Base-by-base conservation (phyloP, 1,140 invertebrate genomes). In the Drosophila serrata region DNA sequence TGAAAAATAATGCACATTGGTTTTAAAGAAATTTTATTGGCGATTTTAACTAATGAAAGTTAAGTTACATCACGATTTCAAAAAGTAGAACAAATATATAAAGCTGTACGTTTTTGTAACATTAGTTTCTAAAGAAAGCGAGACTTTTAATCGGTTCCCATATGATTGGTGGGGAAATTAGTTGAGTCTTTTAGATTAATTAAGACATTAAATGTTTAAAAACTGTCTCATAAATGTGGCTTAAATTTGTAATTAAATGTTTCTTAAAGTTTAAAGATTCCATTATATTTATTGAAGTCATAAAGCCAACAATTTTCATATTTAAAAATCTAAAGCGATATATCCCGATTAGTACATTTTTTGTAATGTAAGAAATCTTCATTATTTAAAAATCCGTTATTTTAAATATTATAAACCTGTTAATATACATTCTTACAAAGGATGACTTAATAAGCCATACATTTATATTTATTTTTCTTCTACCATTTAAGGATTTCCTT, bases 1-100 rank as follows among this genome's bases (percentile, higher is more conserved):
- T 27, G 27, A 76, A 65, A 53, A 19, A 22, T 4, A 67, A n/a
- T n/a, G 60, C 45, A 75, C 33, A 33, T n/a, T 64, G 70, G 45
- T 22, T 6, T 33, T 5, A 40, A 35, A 4, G 5, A 1, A 4
- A 29, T 11, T 17, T 33, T 4, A 0, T 9, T 13, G 24, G 15
- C 1, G 0, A 24, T 24, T 46, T 22, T 43, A 1, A 2, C 0
- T 12, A 22, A 0, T 45, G 11, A 13, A 13, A 22, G 0, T 12
- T 4, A 17, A 42, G 9, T 42, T 37, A 15, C 13, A 19, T 11
- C 11, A 4, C 15, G 0, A 4, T 15, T 45, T 45, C 8, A 22
- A 8, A 8, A 1, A 15, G 13, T 1, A 2, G 3, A 19, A 7
- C 15, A 7, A 15, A 4, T 13, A 24, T 3, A 8, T 24, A 15